These are phyloP conservation scores for Lagopus muta DNA, from an alignment of 2,113 vertebrate species.

Conservation along the genomic window DNA sequence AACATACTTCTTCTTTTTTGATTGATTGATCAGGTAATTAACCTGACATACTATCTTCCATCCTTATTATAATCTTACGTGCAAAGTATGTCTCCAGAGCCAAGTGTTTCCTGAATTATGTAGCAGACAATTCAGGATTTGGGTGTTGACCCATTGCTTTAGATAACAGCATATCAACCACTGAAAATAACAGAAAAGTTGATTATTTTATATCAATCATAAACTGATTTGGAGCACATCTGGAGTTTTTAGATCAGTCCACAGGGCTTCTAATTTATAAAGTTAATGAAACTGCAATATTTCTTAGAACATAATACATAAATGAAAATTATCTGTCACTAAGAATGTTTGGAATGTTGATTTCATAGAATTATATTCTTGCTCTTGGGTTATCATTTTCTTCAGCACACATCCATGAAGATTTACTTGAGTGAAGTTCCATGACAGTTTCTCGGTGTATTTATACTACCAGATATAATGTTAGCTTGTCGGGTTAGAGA, in stretches of 20 bases:
- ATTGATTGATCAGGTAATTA: neutral
- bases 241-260: neutral
- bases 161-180: neutral
- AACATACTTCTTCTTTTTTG: neutral
- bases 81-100: neutral
- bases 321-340: neutral
- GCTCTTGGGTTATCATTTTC: neutral
- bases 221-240: neutral
- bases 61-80: neutral
- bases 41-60: neutral
- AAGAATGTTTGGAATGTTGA: neutral
- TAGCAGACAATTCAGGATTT: neutral
- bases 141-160: neutral
- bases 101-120: neutral
- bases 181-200: neutral
- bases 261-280: neutral
- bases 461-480: neutral
- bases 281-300: neutral
- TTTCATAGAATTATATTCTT: neutral
- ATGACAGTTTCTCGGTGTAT: neutral
- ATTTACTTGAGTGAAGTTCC: neutral
- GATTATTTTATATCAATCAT: neutral
- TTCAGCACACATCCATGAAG: neutral
- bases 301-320: neutral
- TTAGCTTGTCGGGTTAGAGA: neutral